phyloP scores from a whole-genome alignment of 2,113 vertebrate genomes.

The Procavia capensis region DNA sequence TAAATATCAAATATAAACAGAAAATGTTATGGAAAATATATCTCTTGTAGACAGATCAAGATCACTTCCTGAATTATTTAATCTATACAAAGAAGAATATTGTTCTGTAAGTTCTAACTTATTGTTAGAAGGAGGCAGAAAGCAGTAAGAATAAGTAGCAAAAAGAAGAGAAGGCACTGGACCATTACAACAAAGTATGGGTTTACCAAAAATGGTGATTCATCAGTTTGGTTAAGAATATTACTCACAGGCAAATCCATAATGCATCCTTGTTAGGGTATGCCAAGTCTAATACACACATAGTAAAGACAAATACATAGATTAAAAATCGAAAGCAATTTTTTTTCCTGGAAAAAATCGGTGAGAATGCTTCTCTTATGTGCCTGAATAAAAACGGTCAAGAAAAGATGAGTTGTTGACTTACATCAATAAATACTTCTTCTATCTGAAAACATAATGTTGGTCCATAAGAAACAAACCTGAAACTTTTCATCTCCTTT shows the following conservation, averaged over 20 bases:
- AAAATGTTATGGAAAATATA: background rate
- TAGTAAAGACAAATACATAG: background rate
- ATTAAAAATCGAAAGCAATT: background rate
- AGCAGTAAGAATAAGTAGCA: background rate
- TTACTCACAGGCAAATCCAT: background rate
- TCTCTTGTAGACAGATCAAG: background rate
- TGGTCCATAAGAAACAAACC: conserved; percentile 4
- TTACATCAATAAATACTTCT: background rate
- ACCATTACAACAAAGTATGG: background rate
- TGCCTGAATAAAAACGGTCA: background rate
- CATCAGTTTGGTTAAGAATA: background rate
- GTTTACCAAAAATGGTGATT: background rate
- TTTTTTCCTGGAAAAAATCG: background rate
- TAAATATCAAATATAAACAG: background rate
- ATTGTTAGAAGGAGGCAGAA: background rate
- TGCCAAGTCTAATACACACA: background rate
- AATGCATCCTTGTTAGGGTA: background rate
- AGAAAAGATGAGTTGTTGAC: background rate
- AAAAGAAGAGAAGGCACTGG: background rate
- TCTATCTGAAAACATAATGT: conserved; percentile 19
- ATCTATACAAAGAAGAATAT: background rate
- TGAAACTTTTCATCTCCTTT: background rate
- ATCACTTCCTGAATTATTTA: background rate
- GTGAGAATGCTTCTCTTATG: background rate
- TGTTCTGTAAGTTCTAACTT: background rate